phyloP scores from a whole-genome alignment of 2,888 invertebrate genomes.

The Synergus japonicus region DNA sequence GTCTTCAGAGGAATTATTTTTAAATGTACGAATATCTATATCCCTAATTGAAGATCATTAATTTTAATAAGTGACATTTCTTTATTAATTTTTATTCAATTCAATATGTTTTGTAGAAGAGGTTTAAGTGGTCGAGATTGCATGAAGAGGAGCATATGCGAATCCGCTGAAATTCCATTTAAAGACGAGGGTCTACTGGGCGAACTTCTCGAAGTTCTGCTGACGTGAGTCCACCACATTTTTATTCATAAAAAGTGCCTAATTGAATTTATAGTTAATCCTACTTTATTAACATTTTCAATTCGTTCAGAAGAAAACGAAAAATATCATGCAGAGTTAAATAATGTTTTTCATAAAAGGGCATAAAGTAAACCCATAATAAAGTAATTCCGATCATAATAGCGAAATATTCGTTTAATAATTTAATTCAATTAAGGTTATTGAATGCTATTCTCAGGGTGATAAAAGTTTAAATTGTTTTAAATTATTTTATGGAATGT shows the following conservation, averaged over 20 bases:
- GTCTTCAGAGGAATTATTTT: background rate
- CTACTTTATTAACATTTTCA: background rate
- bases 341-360: background rate
- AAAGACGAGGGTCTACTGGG: constrained; percentile 81
- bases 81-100: constrained; percentile 50
- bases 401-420: too few relatives aligned
- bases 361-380: background rate
- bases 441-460: background rate
- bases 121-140: constrained; percentile 83
- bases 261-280: constrained; percentile 8
- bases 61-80: background rate
- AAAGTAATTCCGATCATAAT: background rate
- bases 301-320: background rate
- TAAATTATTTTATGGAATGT: background rate
- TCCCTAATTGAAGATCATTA: background rate
- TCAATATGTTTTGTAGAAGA: constrained; percentile 76
- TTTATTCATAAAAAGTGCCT: constrained; percentile 45
- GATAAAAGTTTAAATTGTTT: background rate
- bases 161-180: constrained; percentile 82
- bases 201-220: constrained; percentile 75
- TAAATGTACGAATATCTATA: background rate
- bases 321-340: background rate
- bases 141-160: constrained; percentile 84
- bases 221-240: constrained; percentile 72
- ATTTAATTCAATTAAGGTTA: background rate